phyloP scores from a whole-genome alignment of 1,140 invertebrate genomes.

The Nasonia vitripennis region DNA sequence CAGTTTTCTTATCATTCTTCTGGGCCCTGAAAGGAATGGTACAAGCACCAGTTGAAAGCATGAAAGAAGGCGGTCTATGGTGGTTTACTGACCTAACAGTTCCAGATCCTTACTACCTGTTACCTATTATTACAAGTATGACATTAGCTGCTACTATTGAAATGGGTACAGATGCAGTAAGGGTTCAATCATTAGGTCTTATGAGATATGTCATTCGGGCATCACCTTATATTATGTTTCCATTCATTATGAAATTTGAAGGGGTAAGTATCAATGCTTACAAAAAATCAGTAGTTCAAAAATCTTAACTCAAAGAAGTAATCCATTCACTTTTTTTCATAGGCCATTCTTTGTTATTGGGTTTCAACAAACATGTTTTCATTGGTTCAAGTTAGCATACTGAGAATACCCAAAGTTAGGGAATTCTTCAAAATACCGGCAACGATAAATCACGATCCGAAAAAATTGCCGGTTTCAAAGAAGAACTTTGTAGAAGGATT shows the following conservation, averaged over 20 bases:
- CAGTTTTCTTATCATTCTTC: constrained; percentile 94
- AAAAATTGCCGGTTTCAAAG: constrained; percentile 79
- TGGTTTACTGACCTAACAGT: constrained; percentile 97
- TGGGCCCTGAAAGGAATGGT: constrained; percentile 90
- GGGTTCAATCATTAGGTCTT: constrained; percentile 79
- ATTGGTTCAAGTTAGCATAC: constrained; percentile 85
- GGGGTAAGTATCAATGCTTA: constrained; percentile 76
- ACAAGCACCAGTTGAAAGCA: constrained; percentile 89
- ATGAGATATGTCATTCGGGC: constrained; percentile 85
- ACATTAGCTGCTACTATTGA: constrained; percentile 90
- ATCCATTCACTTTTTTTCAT: neutral
- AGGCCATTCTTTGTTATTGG: constrained; percentile 94
- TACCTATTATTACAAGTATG: constrained; percentile 89
- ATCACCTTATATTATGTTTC: constrained; percentile 88
- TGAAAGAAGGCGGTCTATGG: constrained; percentile 90
- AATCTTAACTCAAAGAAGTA: neutral
- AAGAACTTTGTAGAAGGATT: constrained; percentile 87
- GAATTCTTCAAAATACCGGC: constrained; percentile 87
- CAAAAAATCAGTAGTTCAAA: constrained; percentile 10
- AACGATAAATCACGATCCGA: constrained; percentile 76
- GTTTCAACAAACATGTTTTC: constrained; percentile 92
- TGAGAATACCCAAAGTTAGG: constrained; percentile 85
- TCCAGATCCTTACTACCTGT: constrained; percentile 90
- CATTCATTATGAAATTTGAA: constrained; percentile 93
- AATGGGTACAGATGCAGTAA: constrained; percentile 86